Conservation (phyloP, 2,888 invertebrate genomes). For the Mylabris sibirica region DNA sequence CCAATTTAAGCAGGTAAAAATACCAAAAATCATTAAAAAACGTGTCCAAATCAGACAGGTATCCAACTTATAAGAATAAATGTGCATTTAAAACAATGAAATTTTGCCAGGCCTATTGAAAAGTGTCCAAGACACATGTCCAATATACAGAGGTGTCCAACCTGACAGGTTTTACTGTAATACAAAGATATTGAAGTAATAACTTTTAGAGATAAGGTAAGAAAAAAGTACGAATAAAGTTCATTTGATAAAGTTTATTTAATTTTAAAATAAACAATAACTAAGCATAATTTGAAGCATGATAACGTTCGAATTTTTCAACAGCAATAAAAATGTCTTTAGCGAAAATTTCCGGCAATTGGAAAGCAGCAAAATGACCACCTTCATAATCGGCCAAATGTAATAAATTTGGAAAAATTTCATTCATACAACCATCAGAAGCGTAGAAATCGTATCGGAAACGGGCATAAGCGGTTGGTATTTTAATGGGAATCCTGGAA, state of each 20-base stretch:
- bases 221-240: background rate
- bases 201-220: too few species aligned
- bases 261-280: background rate
- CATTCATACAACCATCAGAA: slow-evolving; percentile 67
- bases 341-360: slow-evolving; percentile 74
- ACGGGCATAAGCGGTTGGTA: slow-evolving; percentile 78
- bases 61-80: too few species aligned
- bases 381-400: slow-evolving; percentile 70
- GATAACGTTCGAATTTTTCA: slow-evolving; percentile 57
- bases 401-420: slow-evolving; percentile 72
- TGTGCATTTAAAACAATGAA: too few species aligned
- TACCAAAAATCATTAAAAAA: too few species aligned
- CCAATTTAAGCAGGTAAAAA: too few species aligned
- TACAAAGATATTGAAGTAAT: too few species aligned
- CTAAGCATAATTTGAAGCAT: slow-evolving; percentile 4
- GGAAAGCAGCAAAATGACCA: slow-evolving; percentile 87
- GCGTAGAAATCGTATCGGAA: slow-evolving; percentile 73
- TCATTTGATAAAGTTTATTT: background rate
- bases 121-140: too few species aligned
- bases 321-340: slow-evolving; percentile 73
- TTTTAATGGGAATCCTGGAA: slow-evolving; percentile 69
- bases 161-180: too few species aligned
- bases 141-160: too few species aligned
- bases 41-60: too few species aligned
- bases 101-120: too few species aligned